These are phyloP conservation scores for Aricia artaxerxes DNA, from an alignment of 2,888 invertebrate genomes.

Conservation along the genomic window DNA sequence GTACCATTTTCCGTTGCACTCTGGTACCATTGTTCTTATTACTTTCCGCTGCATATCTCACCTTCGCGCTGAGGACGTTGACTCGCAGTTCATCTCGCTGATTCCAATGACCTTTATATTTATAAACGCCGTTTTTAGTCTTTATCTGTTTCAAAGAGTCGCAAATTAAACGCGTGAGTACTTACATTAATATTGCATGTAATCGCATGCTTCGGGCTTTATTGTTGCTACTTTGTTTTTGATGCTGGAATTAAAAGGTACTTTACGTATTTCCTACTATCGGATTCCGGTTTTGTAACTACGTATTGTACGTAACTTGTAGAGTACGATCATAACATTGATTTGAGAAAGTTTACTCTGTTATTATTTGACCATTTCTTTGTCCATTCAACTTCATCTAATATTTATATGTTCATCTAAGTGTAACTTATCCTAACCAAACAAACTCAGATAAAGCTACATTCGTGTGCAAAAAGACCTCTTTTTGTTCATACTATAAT, in stretches of 20 bases:
- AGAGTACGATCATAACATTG: background rate
- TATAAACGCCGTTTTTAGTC: slow-evolving; percentile 4
- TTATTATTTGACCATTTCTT: background rate
- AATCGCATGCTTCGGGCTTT: background rate
- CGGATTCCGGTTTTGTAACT: background rate
- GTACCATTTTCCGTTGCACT: slow-evolving; percentile 53
- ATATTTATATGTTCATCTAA: background rate
- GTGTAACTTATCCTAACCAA: background rate
- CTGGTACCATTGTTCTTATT: slow-evolving; percentile 27
- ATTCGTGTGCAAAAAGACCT: background rate
- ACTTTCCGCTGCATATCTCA: slow-evolving; percentile 16
- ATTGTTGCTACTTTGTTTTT: background rate
- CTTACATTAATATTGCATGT: slow-evolving; percentile 7
- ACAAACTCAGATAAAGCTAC: background rate
- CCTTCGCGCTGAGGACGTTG: slow-evolving; percentile 18
- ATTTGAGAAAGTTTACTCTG: background rate
- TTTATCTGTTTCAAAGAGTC: slow-evolving; percentile 1
- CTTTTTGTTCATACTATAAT: background rate
- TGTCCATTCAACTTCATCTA: background rate
- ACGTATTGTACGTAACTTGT: background rate
- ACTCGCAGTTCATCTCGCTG: slow-evolving; percentile 27
- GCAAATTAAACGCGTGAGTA: slow-evolving; percentile 13
- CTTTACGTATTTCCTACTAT: background rate
- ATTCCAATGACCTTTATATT: slow-evolving; percentile 27
- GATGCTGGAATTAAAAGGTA: background rate